Base-by-base conservation (phyloP, 2,797 vertebrate genomes). In the Acrocephalus scirpaceus region DNA sequence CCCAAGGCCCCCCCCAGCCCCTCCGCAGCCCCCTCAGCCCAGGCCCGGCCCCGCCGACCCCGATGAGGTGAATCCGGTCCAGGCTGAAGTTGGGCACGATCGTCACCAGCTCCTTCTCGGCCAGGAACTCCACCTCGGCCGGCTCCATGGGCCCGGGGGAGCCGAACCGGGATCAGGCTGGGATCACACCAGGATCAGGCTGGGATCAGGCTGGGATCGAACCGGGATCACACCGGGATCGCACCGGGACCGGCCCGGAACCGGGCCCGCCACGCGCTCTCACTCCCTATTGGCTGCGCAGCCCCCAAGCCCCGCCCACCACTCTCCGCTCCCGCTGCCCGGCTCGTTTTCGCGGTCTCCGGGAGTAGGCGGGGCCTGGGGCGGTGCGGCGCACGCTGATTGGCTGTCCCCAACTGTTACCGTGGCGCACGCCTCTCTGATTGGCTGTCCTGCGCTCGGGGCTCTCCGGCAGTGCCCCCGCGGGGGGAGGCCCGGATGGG, bases 21-120 rank as follows among this genome's bases (percentile, higher is more conserved):
- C 60, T 7, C 44, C 16, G 8, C 30, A 58, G 34, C 26, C 30
- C 34, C 45, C 29, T 32, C 45, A 11, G 42, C 51, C 36, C 21
- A 18, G 7, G 29, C n/a, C 72, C 56, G 44, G 75, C 16, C 16
- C 85, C 67, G 94, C 98, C 97, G 79, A 99, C 99, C 98, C 99
- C 99, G 64, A 99, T 99, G 45, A 99, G 98, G 94, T 98, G 99
- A 60, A 99, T 98, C 87, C 98, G 99, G 95, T 99, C 99, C 18
- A 99, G 97, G 79, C 99, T 99, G 97, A 99, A 99, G 94, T 99
- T 99, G 2, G 99, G 99, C 48, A 99, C 99, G 20, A 99, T 98
- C 56, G 98, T 98, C 92, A 99, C 99, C 81, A 95, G 93, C 96
- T 99, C 98, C 82, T 99, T 99, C 97, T 99, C 99, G 3, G 99